Evolutionary conservation across 2,113 vertebrate genomes (phyloP), one percentile per base, ranked within the genome.

Genomic region (Sphaerodactylus townsendi): DNA sequence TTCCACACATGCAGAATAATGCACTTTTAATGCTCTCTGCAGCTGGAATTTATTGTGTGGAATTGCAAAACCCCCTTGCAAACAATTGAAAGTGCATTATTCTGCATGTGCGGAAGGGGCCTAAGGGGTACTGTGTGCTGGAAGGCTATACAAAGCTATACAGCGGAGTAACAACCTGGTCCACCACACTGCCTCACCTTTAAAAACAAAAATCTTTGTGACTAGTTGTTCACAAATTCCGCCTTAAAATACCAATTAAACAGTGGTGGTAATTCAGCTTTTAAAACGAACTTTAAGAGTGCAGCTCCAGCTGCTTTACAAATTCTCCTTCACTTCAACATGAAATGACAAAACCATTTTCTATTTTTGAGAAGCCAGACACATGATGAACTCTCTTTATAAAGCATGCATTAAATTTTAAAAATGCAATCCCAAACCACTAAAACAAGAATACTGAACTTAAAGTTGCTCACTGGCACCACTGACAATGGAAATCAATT

Each of bases 261-360:
- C 30, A 35, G 53, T 37, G 2, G 35, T n/a, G 23, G 37, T 11
- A 53, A 35, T 68, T 68, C 37, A 37, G 21, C 3, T 39, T 70
- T 53, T 53, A 69, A 69, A 17, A 21, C 25, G 25, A 41, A 11
- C 39, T 72, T 25, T 28, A 72, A 39, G 28, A 1, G 3, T 13
- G 44, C 1, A 50, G 48, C 33, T 53, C 14, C 30, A 46, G 11
- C 23, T 74, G 46, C 44, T 75, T 30, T 5, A 28, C n/a, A 56
- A 8, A 10, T 46, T 21, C n/a, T 39, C 33, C 75, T 23, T 56
- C n/a, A n/a, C 14, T 39, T 17, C 11, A 11, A 28, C 23, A 39
- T 35, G 11, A 39, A 91, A 77, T n/a, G 82, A 77, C 84, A 84
- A 23, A 66, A 53, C 84, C 66, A 17, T 71, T 68, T 44, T 78